These are phyloP conservation scores for Ptychodera flava DNA, from an alignment of 35 echinoderm and acorn worm genomes.

Conservation along the genomic window DNA sequence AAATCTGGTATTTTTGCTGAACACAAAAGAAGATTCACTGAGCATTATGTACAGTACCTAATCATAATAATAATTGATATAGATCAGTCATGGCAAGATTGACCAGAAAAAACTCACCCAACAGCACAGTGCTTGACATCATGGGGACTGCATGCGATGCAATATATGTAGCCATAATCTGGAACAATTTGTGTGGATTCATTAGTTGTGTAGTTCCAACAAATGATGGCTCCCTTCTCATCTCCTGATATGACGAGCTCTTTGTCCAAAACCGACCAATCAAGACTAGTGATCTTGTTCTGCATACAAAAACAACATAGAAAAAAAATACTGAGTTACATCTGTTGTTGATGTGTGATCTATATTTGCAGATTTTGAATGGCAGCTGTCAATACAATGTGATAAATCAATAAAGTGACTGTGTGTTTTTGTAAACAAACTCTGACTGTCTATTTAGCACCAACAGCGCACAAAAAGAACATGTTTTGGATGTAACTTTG, in stretches of 20 bases:
- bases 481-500: no score
- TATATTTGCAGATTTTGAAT: no score
- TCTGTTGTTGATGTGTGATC: background rate
- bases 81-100: no score
- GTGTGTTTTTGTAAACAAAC: no score
- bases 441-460: no score
- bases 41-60: no score
- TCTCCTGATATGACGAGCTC: conserved; percentile 65
- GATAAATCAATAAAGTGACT: no score
- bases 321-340: background rate
- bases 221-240: conserved; percentile 75
- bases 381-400: no score
- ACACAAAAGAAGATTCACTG: no score
- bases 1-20: no score
- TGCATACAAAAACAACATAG: conserved; percentile 14
- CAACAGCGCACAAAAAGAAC: no score
- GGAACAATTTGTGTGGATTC: conserved; percentile 43
- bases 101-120: conserved; percentile 32
- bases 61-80: no score
- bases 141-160: conserved; percentile 43
- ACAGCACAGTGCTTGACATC: conserved; percentile 41
- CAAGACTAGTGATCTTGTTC: conserved; percentile 66
- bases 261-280: conserved; percentile 46
- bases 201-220: conserved; percentile 55
- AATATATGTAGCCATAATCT: conserved; percentile 47